phyloP scores from a whole-genome alignment of 2,888 invertebrate genomes.

The Emesis russula region DNA sequence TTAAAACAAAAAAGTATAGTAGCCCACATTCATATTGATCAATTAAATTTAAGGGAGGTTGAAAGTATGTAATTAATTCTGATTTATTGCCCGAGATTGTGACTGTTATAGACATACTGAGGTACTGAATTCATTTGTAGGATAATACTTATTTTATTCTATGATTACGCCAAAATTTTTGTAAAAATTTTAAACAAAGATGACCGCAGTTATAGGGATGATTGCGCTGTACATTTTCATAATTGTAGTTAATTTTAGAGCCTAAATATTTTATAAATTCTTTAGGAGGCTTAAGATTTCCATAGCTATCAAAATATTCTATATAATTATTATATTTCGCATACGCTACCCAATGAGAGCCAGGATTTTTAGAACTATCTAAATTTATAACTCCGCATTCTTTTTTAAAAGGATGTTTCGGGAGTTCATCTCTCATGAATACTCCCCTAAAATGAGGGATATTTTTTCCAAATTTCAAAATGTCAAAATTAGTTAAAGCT shows the following conservation, averaged over 20 bases:
- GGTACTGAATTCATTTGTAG: no score
- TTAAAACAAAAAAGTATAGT: not conserved
- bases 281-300: slow-evolving; percentile 42
- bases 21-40: not conserved
- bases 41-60: slow-evolving; percentile 39
- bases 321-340: slow-evolving; percentile 38
- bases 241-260: slow-evolving; percentile 35
- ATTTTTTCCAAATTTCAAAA: not conserved
- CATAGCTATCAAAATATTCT: slow-evolving; percentile 53
- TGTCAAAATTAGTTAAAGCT: not conserved
- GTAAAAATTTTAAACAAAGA: slow-evolving; percentile 13
- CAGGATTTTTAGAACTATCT: not conserved
- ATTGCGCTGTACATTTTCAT: slow-evolving; percentile 32
- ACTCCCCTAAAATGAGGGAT: slow-evolving; percentile 74
- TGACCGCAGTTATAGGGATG: slow-evolving; percentile 4
- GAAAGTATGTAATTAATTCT: slow-evolving; percentile 57
- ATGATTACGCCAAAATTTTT: not conserved
- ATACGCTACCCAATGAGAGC: slow-evolving; percentile 48
- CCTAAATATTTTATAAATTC: slow-evolving; percentile 46
- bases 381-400: slow-evolving; percentile 46
- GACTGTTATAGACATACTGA: slow-evolving; percentile 44
- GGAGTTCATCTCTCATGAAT: slow-evolving; percentile 83
- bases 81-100: slow-evolving; percentile 61
- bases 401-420: slow-evolving; percentile 55
- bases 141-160: slow-evolving; percentile 21